Base-by-base conservation (phyloP, 2,888 invertebrate species). In the Macaria notata region DNA sequence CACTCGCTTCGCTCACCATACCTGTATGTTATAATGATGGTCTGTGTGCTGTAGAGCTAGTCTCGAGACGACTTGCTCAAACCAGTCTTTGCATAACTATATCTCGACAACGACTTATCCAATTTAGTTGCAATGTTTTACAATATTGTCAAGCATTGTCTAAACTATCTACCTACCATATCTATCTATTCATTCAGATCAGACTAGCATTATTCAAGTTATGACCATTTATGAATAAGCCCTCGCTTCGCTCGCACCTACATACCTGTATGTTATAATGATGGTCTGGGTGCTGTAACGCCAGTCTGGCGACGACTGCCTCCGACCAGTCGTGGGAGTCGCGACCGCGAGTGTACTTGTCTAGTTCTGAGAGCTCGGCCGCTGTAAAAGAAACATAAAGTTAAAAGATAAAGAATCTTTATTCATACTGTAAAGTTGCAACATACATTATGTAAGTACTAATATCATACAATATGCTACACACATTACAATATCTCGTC, bases 71-170 rank as follows among this genome's bases (percentile, higher is more conserved):
- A 80, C 56, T 0, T 75, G 68, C 60, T 85, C 86, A 49, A 90
- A 90, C 85, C 88, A 89, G 65, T 92, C 92, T 33, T 79, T 72
- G 0, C 56, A 59, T 0, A n/a, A n/a, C n/a, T n/a, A n/a, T n/a
- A n/a, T 63, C 56, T 2, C 92, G 74, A 0, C 92, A 92, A 1
- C 64, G 9, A 88, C 0, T 61, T 57, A 0, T 73, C 73, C 1
- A 90, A 50, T 0, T 84, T 75, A 0, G 75, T n/a, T n/a, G n/a
- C n/a, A n/a, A n/a, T n/a, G n/a, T n/a, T n/a, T n/a, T n/a, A n/a
- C n/a, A n/a, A n/a, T n/a, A n/a, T n/a, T n/a, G n/a, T n/a, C n/a
- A n/a, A n/a, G n/a, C n/a, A n/a, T n/a, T n/a, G n/a, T n/a, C n/a
- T n/a, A n/a, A n/a, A n/a, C n/a, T n/a, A n/a, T n/a, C n/a, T n/a